phyloP scores from a whole-genome alignment of 2,797 vertebrate species.

The Melanogrammus aeglefinus region DNA sequence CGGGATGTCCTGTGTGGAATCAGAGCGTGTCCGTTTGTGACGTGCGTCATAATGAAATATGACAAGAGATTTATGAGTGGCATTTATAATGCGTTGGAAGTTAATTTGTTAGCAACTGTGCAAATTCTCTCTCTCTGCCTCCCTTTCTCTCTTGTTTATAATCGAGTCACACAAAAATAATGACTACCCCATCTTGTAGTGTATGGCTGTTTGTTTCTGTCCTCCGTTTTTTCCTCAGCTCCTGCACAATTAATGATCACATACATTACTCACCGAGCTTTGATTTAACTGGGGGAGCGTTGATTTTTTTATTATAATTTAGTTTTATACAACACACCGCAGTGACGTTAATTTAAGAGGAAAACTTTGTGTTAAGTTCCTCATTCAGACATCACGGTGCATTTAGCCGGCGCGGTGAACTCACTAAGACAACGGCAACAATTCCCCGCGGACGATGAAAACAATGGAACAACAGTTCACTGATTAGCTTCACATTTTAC shows the following conservation, averaged over 20 bases:
- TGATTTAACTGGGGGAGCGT: not conserved
- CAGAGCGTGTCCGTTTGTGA: slow-evolving; percentile 51
- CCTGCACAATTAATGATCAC: slow-evolving; percentile 43
- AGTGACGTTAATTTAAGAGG: not conserved
- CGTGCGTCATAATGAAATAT: slow-evolving; percentile 62
- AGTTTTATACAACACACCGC: not conserved
- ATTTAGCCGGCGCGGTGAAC: not conserved
- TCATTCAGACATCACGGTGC: not conserved
- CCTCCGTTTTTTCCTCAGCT: slow-evolving; percentile 49
- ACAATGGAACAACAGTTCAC: not conserved
- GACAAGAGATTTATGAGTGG: slow-evolving; percentile 71
- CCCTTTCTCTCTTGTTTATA: slow-evolving; percentile 51
- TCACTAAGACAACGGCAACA: not conserved
- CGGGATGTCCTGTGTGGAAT: slow-evolving; percentile 32
- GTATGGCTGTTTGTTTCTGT: slow-evolving; percentile 54
- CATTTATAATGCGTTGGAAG: slow-evolving; percentile 66
- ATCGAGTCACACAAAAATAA: slow-evolving; percentile 70
- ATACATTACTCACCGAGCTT: slow-evolving; percentile 44
- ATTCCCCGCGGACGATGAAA: not conserved
- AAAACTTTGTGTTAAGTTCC: not conserved
- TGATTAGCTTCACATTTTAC: not conserved
- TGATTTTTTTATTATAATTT: not conserved
- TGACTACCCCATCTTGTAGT: slow-evolving; percentile 51
- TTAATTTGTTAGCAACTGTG: slow-evolving; percentile 67
- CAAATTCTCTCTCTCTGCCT: slow-evolving; percentile 25